phyloP scores from a whole-genome alignment of 1,140 invertebrate species.

The Heliothis subflexa region DNA sequence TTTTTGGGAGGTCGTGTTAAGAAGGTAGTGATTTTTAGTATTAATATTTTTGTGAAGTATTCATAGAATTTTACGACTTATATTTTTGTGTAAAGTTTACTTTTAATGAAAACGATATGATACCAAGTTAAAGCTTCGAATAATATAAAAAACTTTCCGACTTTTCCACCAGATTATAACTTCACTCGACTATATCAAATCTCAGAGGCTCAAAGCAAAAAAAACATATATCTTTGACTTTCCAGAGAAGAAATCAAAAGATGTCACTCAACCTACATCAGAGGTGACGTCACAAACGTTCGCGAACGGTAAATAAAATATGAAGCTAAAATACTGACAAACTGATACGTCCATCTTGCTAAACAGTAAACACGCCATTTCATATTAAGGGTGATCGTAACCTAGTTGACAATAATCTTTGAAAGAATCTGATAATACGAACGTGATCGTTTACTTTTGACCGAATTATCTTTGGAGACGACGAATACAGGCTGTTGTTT shows the following conservation, averaged over 20 bases:
- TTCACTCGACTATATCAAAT: too few relatives aligned
- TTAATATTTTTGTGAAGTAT: too few relatives aligned
- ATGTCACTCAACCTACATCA: conserved; percentile 64
- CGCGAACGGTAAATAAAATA: conserved; percentile 78
- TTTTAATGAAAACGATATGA: too few relatives aligned
- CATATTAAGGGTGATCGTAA: conserved; percentile 28
- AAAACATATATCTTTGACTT: conserved; percentile 16
- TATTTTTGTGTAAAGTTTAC: too few relatives aligned
- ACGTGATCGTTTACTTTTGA: conserved; percentile 60
- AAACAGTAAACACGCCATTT: conserved; percentile 28
- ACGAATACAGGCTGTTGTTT: neutral
- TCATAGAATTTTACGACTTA: too few relatives aligned
- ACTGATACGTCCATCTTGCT: conserved; percentile 60
- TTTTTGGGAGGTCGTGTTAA: neutral
- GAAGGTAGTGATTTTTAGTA: too few relatives aligned
- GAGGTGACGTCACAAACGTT: conserved; percentile 61
- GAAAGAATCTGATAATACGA: conserved; percentile 54
- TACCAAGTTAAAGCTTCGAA: too few relatives aligned
- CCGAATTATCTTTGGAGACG: conserved; percentile 18
- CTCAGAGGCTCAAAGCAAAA: neutral
- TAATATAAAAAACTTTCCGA: too few relatives aligned
- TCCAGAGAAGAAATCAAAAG: conserved; percentile 30
- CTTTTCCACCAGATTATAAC: too few relatives aligned
- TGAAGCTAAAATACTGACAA: conserved; percentile 53
- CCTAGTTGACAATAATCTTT: conserved; percentile 55